A percentile compares a stretch with the other conserved stretches of the same genome.
phyloP scores from a whole-genome alignment of 2,797 vertebrate genomes.

The Mionectes olivaceus region DNA sequence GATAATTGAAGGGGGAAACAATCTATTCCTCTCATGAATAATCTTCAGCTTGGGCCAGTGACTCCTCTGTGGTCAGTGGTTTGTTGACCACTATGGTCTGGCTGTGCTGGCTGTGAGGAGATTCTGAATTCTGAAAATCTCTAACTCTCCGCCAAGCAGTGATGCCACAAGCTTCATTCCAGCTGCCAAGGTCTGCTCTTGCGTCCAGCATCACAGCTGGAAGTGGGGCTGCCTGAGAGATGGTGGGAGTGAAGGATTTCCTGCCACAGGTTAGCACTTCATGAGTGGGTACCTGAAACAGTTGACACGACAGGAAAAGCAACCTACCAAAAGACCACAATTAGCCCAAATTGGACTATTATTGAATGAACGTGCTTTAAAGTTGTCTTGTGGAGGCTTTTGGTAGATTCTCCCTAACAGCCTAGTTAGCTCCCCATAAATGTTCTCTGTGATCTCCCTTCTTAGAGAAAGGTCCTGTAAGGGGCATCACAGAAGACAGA shows the following conservation, averaged over 20 bases:
- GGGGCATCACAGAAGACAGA: neutral
- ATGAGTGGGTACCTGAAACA: neutral
- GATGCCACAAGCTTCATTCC: neutral
- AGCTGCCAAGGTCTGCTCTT: neutral
- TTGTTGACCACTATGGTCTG: neutral
- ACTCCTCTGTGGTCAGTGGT: neutral
- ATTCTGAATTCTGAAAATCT: neutral
- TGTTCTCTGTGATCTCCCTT: neutral
- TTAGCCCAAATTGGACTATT: neutral
- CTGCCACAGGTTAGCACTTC: accelerated
- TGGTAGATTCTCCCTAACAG: neutral
- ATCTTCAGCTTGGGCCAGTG: neutral
- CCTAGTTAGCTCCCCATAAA: neutral
- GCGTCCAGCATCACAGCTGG: neutral
- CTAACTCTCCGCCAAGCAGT: neutral
- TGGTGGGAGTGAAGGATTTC: accelerated
- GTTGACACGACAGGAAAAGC: neutral
- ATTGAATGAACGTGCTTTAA: neutral
- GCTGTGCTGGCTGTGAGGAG: conserved; percentile 2
- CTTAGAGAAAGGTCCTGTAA: neutral
- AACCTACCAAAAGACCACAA: neutral
- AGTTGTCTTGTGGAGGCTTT: neutral
- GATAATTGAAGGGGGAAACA: conserved; percentile 7
- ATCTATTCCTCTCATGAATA: conserved; percentile 10
- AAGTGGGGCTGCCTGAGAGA: neutral